Evolutionary conservation across 2,113 vertebrate species (phyloP).

Genomic region (Hippocampus zosterae): DNA sequence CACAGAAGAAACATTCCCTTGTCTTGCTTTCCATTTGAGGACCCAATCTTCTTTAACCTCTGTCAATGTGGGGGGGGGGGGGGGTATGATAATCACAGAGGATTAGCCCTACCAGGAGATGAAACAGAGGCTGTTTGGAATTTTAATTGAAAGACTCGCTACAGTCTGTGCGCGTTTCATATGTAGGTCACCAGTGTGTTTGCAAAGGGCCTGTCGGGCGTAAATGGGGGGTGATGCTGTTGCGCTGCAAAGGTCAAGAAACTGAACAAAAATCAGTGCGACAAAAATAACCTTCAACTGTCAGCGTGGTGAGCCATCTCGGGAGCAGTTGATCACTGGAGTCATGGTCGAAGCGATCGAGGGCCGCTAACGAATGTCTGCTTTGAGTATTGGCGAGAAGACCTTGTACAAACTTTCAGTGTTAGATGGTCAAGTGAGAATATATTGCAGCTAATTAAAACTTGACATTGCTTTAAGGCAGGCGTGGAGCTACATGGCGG

Average conservation of each 20-base stretch:
- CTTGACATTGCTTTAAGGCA: neutral
- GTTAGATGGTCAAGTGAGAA: neutral
- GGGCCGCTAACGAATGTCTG: neutral
- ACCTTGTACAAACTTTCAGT: neutral
- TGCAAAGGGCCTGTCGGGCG: slow-evolving; percentile 21
- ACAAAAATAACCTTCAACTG: slow-evolving; percentile 17
- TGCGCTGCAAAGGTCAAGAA: slow-evolving; percentile 23
- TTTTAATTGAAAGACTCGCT: slow-evolving; percentile 33
- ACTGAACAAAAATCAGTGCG: slow-evolving; percentile 55
- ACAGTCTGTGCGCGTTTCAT: slow-evolving; percentile 33
- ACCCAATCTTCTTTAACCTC: neutral
- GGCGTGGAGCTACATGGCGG: too few species aligned
- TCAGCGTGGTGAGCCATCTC: slow-evolving; percentile 29
- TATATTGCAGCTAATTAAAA: neutral
- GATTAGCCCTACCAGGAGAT: slow-evolving; percentile 23
- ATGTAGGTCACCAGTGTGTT: slow-evolving; percentile 45
- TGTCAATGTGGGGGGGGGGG: slow-evolving; percentile 5
- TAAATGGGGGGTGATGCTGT: slow-evolving; percentile 23
- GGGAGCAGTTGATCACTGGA: slow-evolving; percentile 45
- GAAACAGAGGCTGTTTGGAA: slow-evolving; percentile 29
- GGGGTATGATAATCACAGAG: slow-evolving; percentile 8
- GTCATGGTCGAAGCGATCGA: slow-evolving; percentile 16
- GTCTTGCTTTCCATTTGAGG: neutral
- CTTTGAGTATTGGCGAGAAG: neutral
- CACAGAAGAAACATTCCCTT: neutral